phyloP scores from a whole-genome alignment of 2,888 invertebrate species.

The Drosophila antonietae region DNA sequence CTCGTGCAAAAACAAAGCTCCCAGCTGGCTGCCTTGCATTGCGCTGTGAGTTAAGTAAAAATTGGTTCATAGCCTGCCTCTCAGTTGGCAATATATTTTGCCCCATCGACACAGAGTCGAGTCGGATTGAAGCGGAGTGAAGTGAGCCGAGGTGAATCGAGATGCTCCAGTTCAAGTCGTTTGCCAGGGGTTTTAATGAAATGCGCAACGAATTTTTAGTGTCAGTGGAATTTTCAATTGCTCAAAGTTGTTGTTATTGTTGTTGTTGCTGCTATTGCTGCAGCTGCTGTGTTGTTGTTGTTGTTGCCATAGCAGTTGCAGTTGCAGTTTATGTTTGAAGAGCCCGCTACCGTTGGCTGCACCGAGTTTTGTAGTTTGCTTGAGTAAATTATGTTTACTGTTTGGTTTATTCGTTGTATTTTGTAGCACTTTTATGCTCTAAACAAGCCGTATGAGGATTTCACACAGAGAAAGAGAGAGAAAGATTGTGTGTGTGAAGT shows the following conservation, averaged over 20 bases:
- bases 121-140: slow-evolving; percentile 14
- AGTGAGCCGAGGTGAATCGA: slow-evolving; percentile 11
- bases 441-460: slow-evolving; percentile 45
- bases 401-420: slow-evolving; percentile 49
- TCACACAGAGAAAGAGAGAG: slow-evolving; percentile 1
- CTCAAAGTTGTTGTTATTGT: slow-evolving; percentile 51
- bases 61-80: slow-evolving; percentile 70
- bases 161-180: slow-evolving; percentile 56
- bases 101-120: slow-evolving; percentile 59
- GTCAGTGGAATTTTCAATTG: slow-evolving; percentile 77
- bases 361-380: slow-evolving; percentile 46
- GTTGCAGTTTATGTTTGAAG: slow-evolving; percentile 56
- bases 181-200: slow-evolving; percentile 68
- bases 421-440: slow-evolving; percentile 28
- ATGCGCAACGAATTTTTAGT: slow-evolving; percentile 77
- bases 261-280: slow-evolving; percentile 36
- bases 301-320: slow-evolving; percentile 38
- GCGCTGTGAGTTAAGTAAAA: slow-evolving; percentile 71
- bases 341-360: slow-evolving; percentile 43
- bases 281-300: neutral
- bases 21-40: slow-evolving; percentile 37
- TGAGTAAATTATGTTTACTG: slow-evolving; percentile 63
- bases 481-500: neutral
- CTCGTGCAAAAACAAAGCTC: slow-evolving; percentile 61
- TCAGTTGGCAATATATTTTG: slow-evolving; percentile 70